Evolutionary conservation across 2,888 invertebrate species (phyloP).

Genomic region (Hemithea aestivaria): DNA sequence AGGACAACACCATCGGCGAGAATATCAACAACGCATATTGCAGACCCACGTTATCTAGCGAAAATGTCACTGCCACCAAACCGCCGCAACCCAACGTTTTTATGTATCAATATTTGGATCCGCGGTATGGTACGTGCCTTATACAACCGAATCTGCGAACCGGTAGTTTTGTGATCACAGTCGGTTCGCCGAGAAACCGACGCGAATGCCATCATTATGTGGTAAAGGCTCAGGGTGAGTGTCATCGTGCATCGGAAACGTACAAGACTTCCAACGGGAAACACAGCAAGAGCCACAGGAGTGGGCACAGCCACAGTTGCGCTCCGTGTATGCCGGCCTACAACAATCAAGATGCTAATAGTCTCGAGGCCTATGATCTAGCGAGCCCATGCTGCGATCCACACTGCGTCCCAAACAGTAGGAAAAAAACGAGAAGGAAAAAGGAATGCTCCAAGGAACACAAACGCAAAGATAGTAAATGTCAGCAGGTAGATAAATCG

Average conservation of each 20-base stretch:
- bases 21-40: conserved; percentile 81
- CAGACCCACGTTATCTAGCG: conserved; percentile 89
- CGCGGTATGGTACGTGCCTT: conserved; percentile 83
- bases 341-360: conserved; percentile 85
- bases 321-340: conserved; percentile 84
- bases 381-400: conserved; percentile 93
- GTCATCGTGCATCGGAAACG: conserved; percentile 55
- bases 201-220: conserved; percentile 85
- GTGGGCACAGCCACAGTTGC: conserved; percentile 80
- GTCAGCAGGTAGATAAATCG: conserved; percentile 72
- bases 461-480: conserved; percentile 79
- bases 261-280: conserved; percentile 53
- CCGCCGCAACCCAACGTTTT: conserved; percentile 71
- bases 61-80: conserved; percentile 82
- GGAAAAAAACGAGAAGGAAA: conserved; percentile 72
- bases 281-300: conserved; percentile 57
- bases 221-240: conserved; percentile 68
- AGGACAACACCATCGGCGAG: conserved; percentile 65
- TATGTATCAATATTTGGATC: conserved; percentile 85
- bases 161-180: conserved; percentile 85
- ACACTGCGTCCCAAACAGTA: conserved; percentile 86
- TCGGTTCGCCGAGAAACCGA: conserved; percentile 83
- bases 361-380: conserved; percentile 90
- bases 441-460: conserved; percentile 82
- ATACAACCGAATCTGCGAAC: conserved; percentile 82